These are phyloP conservation scores for Chirona hameri DNA, from an alignment of 2,888 invertebrate genomes.

Conservation along the genomic window DNA sequence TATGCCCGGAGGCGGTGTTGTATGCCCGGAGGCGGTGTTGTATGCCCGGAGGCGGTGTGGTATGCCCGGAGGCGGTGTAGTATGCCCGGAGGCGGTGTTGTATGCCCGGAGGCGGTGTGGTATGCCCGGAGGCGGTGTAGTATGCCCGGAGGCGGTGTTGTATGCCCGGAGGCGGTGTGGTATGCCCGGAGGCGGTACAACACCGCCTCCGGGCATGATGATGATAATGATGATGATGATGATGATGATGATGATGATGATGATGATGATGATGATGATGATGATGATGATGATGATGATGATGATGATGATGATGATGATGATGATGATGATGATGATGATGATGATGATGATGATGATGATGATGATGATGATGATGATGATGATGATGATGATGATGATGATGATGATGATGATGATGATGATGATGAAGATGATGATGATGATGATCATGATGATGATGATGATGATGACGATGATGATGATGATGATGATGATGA, in stretches of 20 bases:
- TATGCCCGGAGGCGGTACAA: too few relatives aligned
- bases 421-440: constrained; percentile 11
- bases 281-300: constrained; percentile 22
- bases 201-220: too few relatives aligned
- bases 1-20: too few relatives aligned
- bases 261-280: constrained; percentile 22
- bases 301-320: constrained; percentile 22
- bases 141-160: too few relatives aligned
- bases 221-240: constrained; percentile 10
- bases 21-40: too few relatives aligned
- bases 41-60: too few relatives aligned
- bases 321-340: constrained; percentile 22
- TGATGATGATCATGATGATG: constrained; percentile 11
- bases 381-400: constrained; percentile 22
- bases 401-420: constrained; percentile 22
- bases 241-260: constrained; percentile 22
- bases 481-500: constrained; percentile 22
- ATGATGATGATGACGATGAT: constrained; percentile 22
- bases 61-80: too few relatives aligned
- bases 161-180: too few relatives aligned
- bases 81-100: too few relatives aligned
- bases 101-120: too few relatives aligned
- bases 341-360: constrained; percentile 22
- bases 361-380: constrained; percentile 22
- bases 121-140: too few relatives aligned